Evolutionary conservation across 92 coral and sea anemone species (phyloP).

Genomic region (Zoanthus sansibaricus): DNA sequence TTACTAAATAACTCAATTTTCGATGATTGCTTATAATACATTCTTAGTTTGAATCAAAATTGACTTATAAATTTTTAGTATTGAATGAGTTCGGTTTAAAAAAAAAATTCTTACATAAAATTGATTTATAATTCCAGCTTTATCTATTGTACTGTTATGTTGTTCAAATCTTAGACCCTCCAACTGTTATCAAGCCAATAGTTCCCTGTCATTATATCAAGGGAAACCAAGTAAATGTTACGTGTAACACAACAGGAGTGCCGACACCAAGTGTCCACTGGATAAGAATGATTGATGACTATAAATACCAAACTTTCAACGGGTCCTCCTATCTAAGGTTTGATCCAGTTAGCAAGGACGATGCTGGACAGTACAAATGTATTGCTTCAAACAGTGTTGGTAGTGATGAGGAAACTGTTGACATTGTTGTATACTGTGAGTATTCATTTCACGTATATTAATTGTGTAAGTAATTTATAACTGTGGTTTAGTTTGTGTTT

Average conservation of each 20-base stretch:
- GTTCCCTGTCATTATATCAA: background rate
- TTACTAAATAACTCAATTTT: too few relatives aligned
- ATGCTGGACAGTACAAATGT: conserved; percentile 8
- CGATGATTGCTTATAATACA: too few relatives aligned
- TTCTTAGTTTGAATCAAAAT: too few relatives aligned
- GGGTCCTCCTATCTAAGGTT: background rate
- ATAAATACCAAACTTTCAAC: background rate
- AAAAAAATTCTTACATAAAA: too few relatives aligned
- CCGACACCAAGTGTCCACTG: conserved; percentile 1
- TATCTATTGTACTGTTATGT: background rate
- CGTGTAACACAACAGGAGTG: conserved; percentile 12
- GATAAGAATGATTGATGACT: background rate
- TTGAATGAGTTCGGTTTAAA: too few relatives aligned
- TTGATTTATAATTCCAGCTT: too few relatives aligned
- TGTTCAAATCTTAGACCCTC: background rate
- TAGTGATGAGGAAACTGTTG: background rate
- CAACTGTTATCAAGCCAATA: background rate
- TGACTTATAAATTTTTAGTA: too few relatives aligned
- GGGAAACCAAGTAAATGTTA: background rate
- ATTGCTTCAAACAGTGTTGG: background rate
- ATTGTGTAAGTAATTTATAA: too few relatives aligned
- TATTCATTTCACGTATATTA: background rate
- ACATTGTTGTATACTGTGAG: conserved; percentile 17
- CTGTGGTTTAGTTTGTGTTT: too few relatives aligned
- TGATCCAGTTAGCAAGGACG: background rate